Evolutionary conservation across 2,113 vertebrate species (phyloP).

Genomic region (Thoracochromis brauschi): DNA sequence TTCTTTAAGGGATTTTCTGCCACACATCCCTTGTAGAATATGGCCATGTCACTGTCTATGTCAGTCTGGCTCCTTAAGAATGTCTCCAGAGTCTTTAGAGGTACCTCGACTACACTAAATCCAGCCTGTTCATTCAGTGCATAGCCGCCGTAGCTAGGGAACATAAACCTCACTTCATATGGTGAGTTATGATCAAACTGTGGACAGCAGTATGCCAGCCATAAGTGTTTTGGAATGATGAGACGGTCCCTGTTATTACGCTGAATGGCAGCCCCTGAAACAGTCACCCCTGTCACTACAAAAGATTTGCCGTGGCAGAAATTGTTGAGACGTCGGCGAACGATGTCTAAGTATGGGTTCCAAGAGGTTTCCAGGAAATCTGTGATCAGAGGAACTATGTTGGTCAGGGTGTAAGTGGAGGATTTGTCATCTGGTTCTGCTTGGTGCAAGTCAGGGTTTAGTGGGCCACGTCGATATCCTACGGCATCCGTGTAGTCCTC

Average conservation of each 20-base stretch:
- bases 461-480: constrained; percentile 57
- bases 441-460: constrained; percentile 75
- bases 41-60: constrained; percentile 9
- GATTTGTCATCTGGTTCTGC: constrained; percentile 54
- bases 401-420: constrained; percentile 78
- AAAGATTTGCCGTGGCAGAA: constrained; percentile 61
- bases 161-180: constrained; percentile 68
- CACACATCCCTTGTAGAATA: constrained; percentile 62
- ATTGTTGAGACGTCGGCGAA: constrained; percentile 68
- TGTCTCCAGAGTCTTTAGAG: constrained; percentile 61
- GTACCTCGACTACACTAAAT: constrained; percentile 56
- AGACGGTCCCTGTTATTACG: constrained; percentile 44
- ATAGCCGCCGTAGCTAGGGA: constrained; percentile 61
- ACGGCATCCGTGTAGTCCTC: constrained; percentile 63
- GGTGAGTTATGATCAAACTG: constrained; percentile 64
- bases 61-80: constrained; percentile 54
- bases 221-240: constrained; percentile 58
- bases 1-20: constrained; percentile 38
- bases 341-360: constrained; percentile 43
- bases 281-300: constrained; percentile 56
- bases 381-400: constrained; percentile 69
- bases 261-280: constrained; percentile 36
- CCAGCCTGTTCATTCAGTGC: constrained; percentile 49
- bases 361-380: constrained; percentile 56
- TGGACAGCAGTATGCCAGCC: constrained; percentile 70